Conservation (phyloP, 2,113 vertebrate species). For the cattle (Bos taurus) region DNA sequence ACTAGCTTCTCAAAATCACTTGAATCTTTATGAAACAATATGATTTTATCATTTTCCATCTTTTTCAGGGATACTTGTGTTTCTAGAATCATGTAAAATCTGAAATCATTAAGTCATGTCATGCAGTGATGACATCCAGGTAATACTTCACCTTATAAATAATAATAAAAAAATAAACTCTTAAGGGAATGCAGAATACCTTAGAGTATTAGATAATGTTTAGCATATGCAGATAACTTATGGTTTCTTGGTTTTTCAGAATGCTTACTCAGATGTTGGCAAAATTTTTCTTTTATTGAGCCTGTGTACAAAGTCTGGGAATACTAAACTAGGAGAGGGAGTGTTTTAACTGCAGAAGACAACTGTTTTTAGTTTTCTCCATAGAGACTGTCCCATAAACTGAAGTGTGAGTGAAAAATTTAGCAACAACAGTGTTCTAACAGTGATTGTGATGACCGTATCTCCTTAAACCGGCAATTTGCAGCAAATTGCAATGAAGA, state of each 20-base stretch:
- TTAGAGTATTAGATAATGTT: not conserved
- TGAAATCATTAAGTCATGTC: not conserved
- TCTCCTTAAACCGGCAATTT: not conserved
- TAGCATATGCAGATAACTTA: not conserved
- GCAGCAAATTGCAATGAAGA: not conserved
- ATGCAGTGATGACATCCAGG: not conserved
- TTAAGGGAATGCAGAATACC: not conserved
- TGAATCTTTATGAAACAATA: not conserved
- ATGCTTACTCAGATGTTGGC: not conserved
- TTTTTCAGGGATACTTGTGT: not conserved
- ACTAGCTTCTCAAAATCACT: not conserved
- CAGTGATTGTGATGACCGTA: not conserved
- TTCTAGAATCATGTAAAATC: not conserved
- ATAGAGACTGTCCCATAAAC: not conserved
- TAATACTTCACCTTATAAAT: not conserved
- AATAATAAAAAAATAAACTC: not conserved
- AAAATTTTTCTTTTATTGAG: not conserved
- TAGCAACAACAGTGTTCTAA: not conserved
- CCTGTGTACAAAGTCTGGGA: not conserved
- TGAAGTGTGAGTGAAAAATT: not conserved
- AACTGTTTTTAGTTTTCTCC: not conserved
- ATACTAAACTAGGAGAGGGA: accelerated
- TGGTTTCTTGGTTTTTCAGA: not conserved
- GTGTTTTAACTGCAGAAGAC: not conserved
- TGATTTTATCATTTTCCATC: not conserved